Conservation (phyloP, 2,113 vertebrate genomes). For the Malurus cyaneus region DNA sequence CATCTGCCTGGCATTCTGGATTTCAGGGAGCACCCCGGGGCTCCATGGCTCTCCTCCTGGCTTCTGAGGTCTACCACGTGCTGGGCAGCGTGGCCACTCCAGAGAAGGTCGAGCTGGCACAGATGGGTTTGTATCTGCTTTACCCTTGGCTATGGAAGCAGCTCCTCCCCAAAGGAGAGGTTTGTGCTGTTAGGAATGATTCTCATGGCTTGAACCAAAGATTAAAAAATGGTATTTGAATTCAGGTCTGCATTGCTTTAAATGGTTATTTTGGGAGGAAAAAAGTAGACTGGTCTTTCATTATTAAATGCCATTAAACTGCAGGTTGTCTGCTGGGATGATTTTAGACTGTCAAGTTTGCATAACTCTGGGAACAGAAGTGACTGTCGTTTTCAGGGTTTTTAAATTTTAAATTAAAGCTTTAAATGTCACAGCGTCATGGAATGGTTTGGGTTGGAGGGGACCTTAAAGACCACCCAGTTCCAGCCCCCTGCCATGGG, state of each 20-base stretch:
- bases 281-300: background rate
- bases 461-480: background rate
- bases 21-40: background rate
- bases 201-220: background rate
- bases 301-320: background rate
- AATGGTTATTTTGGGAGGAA: background rate
- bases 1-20: slow-evolving; percentile 19
- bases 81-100: slow-evolving; percentile 77
- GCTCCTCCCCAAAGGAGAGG: background rate
- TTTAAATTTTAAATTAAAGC: background rate
- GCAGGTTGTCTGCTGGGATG: background rate
- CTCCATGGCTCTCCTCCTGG: slow-evolving; percentile 73
- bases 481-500: background rate
- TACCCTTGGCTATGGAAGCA: background rate
- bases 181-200: background rate
- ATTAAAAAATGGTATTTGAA: background rate
- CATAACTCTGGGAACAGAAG: background rate
- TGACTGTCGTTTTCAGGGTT: background rate
- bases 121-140: slow-evolving; percentile 75
- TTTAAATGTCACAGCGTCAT: background rate
- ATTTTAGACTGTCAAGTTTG: background rate
- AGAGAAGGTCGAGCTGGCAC: slow-evolving; percentile 74
- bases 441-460: background rate
- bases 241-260: background rate
- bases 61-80: slow-evolving; percentile 69